Percentiles rank a stretch among this genome's conserved stretches.
Evolutionary conservation across 1,140 invertebrate species (phyloP).

Genomic region (Cyphomyrmex costatus): DNA sequence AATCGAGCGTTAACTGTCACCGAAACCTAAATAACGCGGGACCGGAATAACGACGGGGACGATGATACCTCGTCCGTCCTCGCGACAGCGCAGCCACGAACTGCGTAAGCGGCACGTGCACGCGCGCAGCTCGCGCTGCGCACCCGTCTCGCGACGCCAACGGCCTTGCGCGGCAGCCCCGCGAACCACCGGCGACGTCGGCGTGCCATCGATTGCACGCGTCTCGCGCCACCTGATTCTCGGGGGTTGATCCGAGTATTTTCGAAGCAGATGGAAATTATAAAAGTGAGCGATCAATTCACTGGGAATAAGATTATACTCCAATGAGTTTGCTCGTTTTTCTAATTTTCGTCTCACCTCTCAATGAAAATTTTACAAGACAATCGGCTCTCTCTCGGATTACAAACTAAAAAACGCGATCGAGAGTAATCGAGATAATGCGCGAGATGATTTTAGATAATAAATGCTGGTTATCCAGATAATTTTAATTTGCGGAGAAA

Average conservation of each 20-base stretch:
- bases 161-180: slow-evolving; percentile 23
- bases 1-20: slow-evolving; percentile 63
- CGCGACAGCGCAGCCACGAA: slow-evolving; percentile 80
- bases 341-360: no score
- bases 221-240: background rate
- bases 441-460: slow-evolving; percentile 8
- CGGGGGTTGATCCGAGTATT: background rate
- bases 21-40: slow-evolving; percentile 73
- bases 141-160: slow-evolving; percentile 22
- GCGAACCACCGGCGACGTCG: background rate
- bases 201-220: slow-evolving; percentile 48
- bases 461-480: background rate
- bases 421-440: no score
- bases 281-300: no score
- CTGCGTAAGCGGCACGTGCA: slow-evolving; percentile 76
- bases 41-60: slow-evolving; percentile 64
- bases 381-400: no score
- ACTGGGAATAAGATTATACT: no score
- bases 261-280: no score
- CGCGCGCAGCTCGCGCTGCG: slow-evolving; percentile 67
- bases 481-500: background rate
- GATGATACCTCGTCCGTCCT: slow-evolving; percentile 67
- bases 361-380: no score
- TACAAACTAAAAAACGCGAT: no score
- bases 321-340: no score